Evolutionary conservation across 2,888 invertebrate species (phyloP).

Genomic region (Nudaria mundana): DNA sequence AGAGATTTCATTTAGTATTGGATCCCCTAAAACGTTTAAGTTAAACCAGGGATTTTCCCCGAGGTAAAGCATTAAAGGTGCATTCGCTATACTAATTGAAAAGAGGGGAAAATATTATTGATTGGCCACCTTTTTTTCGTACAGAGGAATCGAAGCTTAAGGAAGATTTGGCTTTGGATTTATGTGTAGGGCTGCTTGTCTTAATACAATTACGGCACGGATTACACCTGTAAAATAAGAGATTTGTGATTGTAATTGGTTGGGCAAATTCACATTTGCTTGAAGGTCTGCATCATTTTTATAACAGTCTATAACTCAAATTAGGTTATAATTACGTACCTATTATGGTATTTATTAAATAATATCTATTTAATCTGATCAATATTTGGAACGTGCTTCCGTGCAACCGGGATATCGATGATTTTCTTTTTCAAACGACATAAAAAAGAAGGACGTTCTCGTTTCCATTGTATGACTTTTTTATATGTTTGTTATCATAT

Average conservation of each 20-base stretch:
- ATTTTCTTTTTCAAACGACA: too few relatives aligned
- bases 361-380: too few relatives aligned
- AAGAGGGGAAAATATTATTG: slow-evolving; percentile 58
- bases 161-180: not conserved
- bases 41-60: slow-evolving; percentile 61
- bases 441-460: too few relatives aligned
- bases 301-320: too few relatives aligned
- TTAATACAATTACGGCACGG: not conserved
- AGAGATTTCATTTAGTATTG: slow-evolving; percentile 50
- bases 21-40: slow-evolving; percentile 70
- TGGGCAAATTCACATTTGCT: too few relatives aligned
- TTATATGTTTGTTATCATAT: too few relatives aligned
- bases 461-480: too few relatives aligned
- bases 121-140: slow-evolving; percentile 42
- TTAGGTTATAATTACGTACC: too few relatives aligned
- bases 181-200: not conserved
- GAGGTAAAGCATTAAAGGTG: slow-evolving; percentile 64
- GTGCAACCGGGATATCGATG: too few relatives aligned
- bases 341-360: too few relatives aligned
- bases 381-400: too few relatives aligned
- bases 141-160: slow-evolving; percentile 10
- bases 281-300: too few relatives aligned
- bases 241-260: not conserved
- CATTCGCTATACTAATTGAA: slow-evolving; percentile 73
- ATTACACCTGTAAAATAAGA: not conserved